Evolutionary conservation across 2,797 vertebrate genomes (phyloP).

Genomic region (Hipposideros larvatus): DNA sequence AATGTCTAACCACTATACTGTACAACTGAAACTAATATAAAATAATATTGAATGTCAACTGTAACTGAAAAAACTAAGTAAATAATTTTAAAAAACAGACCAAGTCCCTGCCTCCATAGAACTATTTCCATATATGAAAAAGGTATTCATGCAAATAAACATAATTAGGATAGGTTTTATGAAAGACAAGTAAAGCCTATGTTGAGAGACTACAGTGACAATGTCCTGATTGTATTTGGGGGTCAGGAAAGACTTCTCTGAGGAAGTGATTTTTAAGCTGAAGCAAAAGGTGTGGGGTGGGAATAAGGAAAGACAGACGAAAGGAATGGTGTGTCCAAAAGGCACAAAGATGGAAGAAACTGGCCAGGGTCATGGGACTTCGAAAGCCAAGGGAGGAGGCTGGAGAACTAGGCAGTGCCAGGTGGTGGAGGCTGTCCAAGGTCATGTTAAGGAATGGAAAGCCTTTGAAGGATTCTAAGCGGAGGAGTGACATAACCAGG

Average conservation of each 20-base stretch:
- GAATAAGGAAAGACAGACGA: background rate
- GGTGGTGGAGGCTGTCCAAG: background rate
- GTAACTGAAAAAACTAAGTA: too few species aligned
- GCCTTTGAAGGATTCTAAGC: background rate
- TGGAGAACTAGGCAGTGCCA: background rate
- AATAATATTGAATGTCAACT: too few species aligned
- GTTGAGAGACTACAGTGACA: background rate
- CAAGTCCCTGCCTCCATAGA: background rate
- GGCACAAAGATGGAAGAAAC: background rate
- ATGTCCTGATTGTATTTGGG: background rate
- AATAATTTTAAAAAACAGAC: background rate
- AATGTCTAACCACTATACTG: too few species aligned
- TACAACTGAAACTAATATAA: too few species aligned
- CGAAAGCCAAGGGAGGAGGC: slow-evolving; percentile 13
- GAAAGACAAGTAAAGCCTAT: background rate
- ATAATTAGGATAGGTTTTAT: background rate
- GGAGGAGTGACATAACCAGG: background rate
- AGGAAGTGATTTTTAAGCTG: slow-evolving; percentile 52
- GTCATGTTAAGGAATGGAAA: background rate
- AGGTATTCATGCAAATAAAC: slow-evolving; percentile 2
- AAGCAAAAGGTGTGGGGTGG: background rate
- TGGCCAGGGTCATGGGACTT: background rate
- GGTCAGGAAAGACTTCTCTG: background rate
- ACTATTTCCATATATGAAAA: slow-evolving; percentile 8
- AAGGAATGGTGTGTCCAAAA: slow-evolving; percentile 13